Base-by-base conservation (phyloP, 2,888 invertebrate genomes). In the Prosapia bicincta region DNA sequence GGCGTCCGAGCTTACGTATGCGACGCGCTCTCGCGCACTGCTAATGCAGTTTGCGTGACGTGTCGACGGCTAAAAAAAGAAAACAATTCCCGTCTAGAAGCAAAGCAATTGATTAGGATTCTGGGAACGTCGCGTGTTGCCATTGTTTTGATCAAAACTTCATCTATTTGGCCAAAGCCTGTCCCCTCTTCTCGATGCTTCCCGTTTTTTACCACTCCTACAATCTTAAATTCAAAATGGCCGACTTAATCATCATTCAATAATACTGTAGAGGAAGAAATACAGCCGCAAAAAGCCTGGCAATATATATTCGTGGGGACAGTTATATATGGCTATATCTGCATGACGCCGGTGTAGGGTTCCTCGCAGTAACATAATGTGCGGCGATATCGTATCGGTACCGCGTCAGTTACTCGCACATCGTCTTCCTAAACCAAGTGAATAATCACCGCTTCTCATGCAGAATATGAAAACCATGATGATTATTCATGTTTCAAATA, bases 61-160 rank as follows among this genome's bases (percentile, higher is more conserved):
- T 54, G 54, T 54, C 54, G 54, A 54, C n/a, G 54, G 54, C n/a
- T 20, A 38, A 10, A 15, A 54, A 54, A 54, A 54, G 54, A 54
- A 54, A 54, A 54, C 13, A 54, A 54, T 54, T 54, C 54, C 54
- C 3, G 54, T 54, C 71, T 20, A 38, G 67, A 43, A 68, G 74
- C 74, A 38, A 74, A 69, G 32, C 38, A 24, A 75, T 72, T 69
- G 76, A 76, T 76, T 76, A 38, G 26, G 69, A 76, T 76, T 76
- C 76, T 69, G 69, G 23, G 26, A 69, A 30, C 74, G 72, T 74
- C 69, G 71, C 65, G 71, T 30, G 72, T 54, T 28, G 54, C 76
- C 76, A 76, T 76, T 76, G 76, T 76, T 76, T 76, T 72, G 72
- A 68, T 76, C 76, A 76, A 76, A 76, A 71, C 68, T 72, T 76